These are phyloP conservation scores for Acromyrmex charruanus DNA, from an alignment of 1,140 invertebrate species.

Conservation along the genomic window DNA sequence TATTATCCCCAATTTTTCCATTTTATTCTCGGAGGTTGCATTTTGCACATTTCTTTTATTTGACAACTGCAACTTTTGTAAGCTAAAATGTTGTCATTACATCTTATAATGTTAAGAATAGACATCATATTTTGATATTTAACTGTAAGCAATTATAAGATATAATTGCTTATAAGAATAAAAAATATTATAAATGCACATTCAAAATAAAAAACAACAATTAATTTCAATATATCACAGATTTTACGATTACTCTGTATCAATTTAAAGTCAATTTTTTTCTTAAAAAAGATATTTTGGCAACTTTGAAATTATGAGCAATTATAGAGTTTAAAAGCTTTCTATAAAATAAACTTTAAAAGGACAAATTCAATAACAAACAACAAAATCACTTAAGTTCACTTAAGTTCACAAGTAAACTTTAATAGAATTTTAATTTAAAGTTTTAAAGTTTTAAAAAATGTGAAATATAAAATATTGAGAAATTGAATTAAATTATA, in stretches of 20 bases:
- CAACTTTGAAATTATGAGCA: neutral
- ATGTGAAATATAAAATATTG: neutral
- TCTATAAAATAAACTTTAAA: neutral
- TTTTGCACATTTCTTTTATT: neutral
- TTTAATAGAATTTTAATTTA: constrained; percentile 21
- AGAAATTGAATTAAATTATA: constrained; percentile 11
- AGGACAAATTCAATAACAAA: neutral
- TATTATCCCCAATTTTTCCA: neutral
- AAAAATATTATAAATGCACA: neutral
- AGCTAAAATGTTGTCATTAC: neutral
- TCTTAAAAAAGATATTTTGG: neutral
- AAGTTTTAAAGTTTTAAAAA: neutral
- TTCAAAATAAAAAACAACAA: neutral
- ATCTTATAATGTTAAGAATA: neutral
- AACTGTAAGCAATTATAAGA: neutral
- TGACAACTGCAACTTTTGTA: neutral
- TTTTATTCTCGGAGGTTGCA: neutral
- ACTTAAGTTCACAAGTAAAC: neutral
- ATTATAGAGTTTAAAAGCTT: neutral
- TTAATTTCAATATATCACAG: neutral
- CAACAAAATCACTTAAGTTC: neutral
- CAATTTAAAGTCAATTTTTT: neutral
- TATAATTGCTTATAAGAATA: neutral
- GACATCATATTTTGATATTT: neutral
- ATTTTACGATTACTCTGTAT: no score